Percentiles rank a stretch among this genome's conserved stretches.
phyloP scores from a whole-genome alignment of 2,113 vertebrate genomes.

The Ammodramus savannarum region DNA sequence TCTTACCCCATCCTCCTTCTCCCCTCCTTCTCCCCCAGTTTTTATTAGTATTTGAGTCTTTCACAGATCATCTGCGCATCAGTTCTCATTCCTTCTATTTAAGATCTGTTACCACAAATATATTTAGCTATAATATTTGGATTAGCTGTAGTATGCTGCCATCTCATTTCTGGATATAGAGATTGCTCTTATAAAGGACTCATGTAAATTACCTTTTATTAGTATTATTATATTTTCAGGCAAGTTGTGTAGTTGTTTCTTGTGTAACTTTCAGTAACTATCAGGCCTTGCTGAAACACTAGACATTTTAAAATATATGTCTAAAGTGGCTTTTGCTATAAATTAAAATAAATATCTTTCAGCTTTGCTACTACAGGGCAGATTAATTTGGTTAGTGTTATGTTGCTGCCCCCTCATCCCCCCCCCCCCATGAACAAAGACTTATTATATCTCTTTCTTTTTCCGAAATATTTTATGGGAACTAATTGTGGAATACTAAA shows the following conservation, averaged over 20 bases:
- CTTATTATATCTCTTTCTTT: not conserved
- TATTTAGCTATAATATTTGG: not conserved
- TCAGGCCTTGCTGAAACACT: not conserved
- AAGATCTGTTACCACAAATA: not conserved
- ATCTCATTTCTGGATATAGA: not conserved
- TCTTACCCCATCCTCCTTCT: not conserved
- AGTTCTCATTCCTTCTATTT: constrained; percentile 1
- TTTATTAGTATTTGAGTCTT: constrained; percentile 21
- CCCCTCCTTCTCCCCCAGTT: not conserved
- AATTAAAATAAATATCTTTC: not conserved
- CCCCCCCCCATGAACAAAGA: not conserved
- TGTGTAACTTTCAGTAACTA: not conserved
- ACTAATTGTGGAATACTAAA: not conserved
- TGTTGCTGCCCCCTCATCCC: fast-evolving
- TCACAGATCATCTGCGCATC: not conserved
- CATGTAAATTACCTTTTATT: not conserved
- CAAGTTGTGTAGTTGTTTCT: not conserved
- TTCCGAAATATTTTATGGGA: not conserved
- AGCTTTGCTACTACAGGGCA: not conserved
- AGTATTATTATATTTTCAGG: not conserved
- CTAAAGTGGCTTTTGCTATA: not conserved
- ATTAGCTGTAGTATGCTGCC: not conserved
- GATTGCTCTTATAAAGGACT: not conserved
- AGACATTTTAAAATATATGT: not conserved
- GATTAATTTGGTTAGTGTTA: not conserved